Evolutionary conservation across 1,140 invertebrate genomes (phyloP).

Genomic region (Megalonaias nervosa): DNA sequence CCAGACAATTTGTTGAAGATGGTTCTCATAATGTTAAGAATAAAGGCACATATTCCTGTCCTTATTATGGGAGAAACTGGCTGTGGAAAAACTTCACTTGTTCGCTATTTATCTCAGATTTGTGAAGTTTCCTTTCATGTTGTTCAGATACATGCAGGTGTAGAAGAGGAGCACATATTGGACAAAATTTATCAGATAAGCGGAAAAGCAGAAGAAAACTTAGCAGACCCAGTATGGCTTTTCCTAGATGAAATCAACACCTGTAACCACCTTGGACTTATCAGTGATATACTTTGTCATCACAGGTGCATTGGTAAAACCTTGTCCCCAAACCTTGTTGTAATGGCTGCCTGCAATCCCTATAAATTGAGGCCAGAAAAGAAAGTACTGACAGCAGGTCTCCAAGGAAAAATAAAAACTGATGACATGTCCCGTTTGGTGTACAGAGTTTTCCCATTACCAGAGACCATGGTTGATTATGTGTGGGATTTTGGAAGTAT

Average conservation of each 20-base stretch:
- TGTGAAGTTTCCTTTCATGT: conserved; percentile 33
- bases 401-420: conserved; percentile 44
- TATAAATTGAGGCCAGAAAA: conserved; percentile 39
- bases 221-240: conserved; percentile 24
- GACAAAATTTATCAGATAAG: conserved; percentile 10
- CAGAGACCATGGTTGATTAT: conserved; percentile 51
- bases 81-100: conserved; percentile 57
- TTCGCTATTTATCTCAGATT: conserved; percentile 39
- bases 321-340: conserved; percentile 40
- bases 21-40: conserved; percentile 45
- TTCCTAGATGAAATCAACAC: conserved; percentile 58
- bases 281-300: conserved; percentile 48
- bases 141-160: conserved; percentile 50
- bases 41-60: conserved; percentile 53
- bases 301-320: conserved; percentile 31
- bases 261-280: conserved; percentile 42
- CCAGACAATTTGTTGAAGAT: conserved; percentile 54
- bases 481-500: conserved; percentile 56
- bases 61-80: conserved; percentile 65
- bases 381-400: conserved; percentile 38
- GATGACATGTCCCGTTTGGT: conserved; percentile 46
- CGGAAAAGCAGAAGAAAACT: conserved; percentile 8
- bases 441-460: conserved; percentile 50
- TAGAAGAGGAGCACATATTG: conserved; percentile 25
- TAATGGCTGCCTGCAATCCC: conserved; percentile 54